phyloP scores from a whole-genome alignment of 2,888 invertebrate species.

The Tinea semifulvella region DNA sequence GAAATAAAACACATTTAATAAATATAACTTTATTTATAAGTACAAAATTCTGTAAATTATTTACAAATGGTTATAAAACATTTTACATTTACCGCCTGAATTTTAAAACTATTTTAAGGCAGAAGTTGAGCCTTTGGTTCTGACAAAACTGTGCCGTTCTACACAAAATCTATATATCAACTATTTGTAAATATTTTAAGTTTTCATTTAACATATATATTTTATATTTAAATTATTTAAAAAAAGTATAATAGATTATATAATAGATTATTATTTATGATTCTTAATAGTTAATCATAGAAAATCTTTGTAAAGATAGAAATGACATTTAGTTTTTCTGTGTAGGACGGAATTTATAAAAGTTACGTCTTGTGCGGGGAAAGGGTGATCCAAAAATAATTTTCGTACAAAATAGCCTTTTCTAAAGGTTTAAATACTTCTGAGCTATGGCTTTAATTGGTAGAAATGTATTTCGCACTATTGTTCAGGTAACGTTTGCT shows the following conservation, averaged over 20 bases:
- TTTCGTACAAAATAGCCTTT: conserved; percentile 33
- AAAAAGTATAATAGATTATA: no score
- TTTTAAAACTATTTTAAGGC: neutral
- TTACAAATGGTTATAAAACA: no score
- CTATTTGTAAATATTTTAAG: no score
- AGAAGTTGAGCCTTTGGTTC: neutral
- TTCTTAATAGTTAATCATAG: no score
- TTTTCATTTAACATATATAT: no score
- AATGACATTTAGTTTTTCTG: conserved; percentile 10
- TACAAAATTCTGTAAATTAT: no score
- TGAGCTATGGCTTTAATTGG: conserved; percentile 46
- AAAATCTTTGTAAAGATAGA: no score
- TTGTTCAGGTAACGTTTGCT: conserved; percentile 41
- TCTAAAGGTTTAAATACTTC: conserved; percentile 24
- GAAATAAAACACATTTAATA: no score
- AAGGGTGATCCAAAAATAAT: conserved; percentile 40
- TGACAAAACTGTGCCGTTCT: conserved; percentile 9
- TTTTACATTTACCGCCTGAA: neutral
- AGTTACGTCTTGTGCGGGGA: conserved; percentile 35
- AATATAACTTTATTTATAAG: no score
- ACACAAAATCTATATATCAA: conserved; percentile 19
- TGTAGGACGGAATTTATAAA: conserved; percentile 24
- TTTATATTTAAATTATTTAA: no score
- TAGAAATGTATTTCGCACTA: conserved; percentile 46
- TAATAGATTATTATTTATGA: no score